Conservation (phyloP, 2,113 vertebrate species). For the Panthera leo region DNA sequence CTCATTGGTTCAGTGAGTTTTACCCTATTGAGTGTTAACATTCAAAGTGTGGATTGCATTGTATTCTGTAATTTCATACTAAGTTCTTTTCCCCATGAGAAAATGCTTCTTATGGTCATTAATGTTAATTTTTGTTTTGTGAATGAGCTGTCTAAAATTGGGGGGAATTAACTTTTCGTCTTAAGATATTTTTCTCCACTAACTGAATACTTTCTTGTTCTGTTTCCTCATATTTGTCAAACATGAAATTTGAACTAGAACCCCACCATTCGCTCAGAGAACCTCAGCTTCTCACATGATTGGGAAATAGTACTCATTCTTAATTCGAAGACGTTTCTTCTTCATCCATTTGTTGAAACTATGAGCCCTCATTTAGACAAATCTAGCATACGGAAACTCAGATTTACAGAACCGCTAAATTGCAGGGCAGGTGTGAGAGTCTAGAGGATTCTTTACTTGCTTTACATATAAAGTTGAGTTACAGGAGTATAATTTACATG, state of each 20-base stretch:
- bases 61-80: not conserved
- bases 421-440: slow-evolving; percentile 18
- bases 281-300: slow-evolving; percentile 6
- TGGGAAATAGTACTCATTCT: not conserved
- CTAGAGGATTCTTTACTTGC: slow-evolving; percentile 48
- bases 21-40: not conserved
- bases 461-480: slow-evolving; percentile 47
- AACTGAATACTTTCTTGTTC: not conserved
- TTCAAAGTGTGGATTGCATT: not conserved
- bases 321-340: slow-evolving; percentile 37
- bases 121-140: slow-evolving; percentile 50
- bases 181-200: slow-evolving; percentile 16
- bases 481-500: slow-evolving; percentile 19
- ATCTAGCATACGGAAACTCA: slow-evolving; percentile 60
- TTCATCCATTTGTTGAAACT: slow-evolving; percentile 52
- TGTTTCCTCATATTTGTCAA: slow-evolving; percentile 42
- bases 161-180: not conserved
- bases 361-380: slow-evolving; percentile 53
- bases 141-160: slow-evolving; percentile 3
- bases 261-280: slow-evolving; percentile 25
- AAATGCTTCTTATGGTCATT: slow-evolving; percentile 11
- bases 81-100: slow-evolving; percentile 30
- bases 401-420: slow-evolving; percentile 55
- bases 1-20: slow-evolving; percentile 29
- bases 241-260: not conserved